Percentiles rank a stretch among this genome's conserved stretches.
These are phyloP conservation scores for Trissolcus basalis DNA, from an alignment of 1,140 invertebrate genomes.

Conservation along the genomic window DNA sequence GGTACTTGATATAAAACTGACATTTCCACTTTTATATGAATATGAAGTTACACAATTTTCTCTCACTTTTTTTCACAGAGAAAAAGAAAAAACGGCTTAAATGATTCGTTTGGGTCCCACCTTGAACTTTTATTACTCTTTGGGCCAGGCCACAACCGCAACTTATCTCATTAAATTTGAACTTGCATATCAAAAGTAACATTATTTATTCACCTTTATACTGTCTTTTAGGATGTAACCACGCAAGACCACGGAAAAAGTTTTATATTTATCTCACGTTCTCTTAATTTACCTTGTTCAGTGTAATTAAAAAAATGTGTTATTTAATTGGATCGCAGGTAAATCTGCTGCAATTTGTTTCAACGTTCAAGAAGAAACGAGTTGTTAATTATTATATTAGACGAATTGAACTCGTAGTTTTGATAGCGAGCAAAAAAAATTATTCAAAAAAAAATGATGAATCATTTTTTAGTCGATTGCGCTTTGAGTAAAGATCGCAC, in stretches of 20 bases:
- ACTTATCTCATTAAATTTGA: not conserved
- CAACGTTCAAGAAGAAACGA: not conserved
- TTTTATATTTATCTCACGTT: conserved; percentile 30
- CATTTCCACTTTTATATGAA: no score
- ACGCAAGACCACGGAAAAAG: not conserved
- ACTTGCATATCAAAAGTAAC: conserved; percentile 2
- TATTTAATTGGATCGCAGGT: conserved; percentile 19
- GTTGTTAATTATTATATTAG: conserved; percentile 16
- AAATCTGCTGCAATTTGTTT: not conserved
- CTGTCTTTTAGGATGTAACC: not conserved
- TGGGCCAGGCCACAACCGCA: no score
- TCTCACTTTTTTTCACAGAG: no score
- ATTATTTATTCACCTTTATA: conserved; percentile 9
- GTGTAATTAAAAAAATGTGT: conserved; percentile 27
- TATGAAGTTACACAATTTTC: no score
- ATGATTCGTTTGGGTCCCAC: no score
- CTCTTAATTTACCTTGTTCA: conserved; percentile 11
- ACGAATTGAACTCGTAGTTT: conserved; percentile 15
- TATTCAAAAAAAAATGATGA: conserved; percentile 1
- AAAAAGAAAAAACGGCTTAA: no score
- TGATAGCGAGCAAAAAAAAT: no score
- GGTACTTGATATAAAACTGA: no score
- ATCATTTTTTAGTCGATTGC: conserved; percentile 10
- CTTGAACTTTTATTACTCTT: no score
- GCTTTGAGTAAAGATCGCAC: conserved; percentile 15